Conservation (phyloP, 2,113 vertebrate genomes). For the Cyanocitta stelleri region DNA sequence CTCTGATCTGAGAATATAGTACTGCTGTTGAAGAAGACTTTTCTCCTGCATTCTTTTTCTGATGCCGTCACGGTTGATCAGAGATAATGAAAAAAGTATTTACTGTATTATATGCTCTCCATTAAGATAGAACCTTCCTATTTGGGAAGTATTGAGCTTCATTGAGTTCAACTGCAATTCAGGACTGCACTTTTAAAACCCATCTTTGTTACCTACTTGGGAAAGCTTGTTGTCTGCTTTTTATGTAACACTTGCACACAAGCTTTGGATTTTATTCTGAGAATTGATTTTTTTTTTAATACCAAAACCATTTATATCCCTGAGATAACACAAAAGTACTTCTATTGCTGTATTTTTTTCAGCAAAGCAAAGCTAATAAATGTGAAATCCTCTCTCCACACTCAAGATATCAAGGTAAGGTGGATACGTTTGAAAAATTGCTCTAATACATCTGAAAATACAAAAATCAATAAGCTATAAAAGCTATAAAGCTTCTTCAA, state of each 20-base stretch:
- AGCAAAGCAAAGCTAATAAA: slow-evolving; percentile 69
- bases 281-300: slow-evolving; percentile 56
- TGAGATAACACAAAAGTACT: slow-evolving; percentile 52
- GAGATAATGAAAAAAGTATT: slow-evolving; percentile 64
- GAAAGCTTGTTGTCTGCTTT: slow-evolving; percentile 56
- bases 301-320: slow-evolving; percentile 56
- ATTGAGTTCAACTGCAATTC: slow-evolving; percentile 39
- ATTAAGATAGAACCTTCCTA: slow-evolving; percentile 54
- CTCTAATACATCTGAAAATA: slow-evolving; percentile 76
- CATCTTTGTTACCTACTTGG: slow-evolving; percentile 30
- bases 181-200: slow-evolving; percentile 35
- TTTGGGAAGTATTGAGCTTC: slow-evolving; percentile 46
- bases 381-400: slow-evolving; percentile 72
- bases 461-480: slow-evolving; percentile 81
- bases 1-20: background rate
- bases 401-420: slow-evolving; percentile 74
- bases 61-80: slow-evolving; percentile 32
- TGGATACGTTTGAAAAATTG: slow-evolving; percentile 75
- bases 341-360: slow-evolving; percentile 7
- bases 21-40: background rate
- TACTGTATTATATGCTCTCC: slow-evolving; percentile 43
- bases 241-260: slow-evolving; percentile 51
- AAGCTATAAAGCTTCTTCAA: slow-evolving; percentile 74
- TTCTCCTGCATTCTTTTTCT: slow-evolving; percentile 2
- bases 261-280: slow-evolving; percentile 65